Percentiles rank a stretch among this genome's conserved stretches.
Conservation (phyloP, 1,140 invertebrate genomes). For the Lasioglossum albipes region DNA sequence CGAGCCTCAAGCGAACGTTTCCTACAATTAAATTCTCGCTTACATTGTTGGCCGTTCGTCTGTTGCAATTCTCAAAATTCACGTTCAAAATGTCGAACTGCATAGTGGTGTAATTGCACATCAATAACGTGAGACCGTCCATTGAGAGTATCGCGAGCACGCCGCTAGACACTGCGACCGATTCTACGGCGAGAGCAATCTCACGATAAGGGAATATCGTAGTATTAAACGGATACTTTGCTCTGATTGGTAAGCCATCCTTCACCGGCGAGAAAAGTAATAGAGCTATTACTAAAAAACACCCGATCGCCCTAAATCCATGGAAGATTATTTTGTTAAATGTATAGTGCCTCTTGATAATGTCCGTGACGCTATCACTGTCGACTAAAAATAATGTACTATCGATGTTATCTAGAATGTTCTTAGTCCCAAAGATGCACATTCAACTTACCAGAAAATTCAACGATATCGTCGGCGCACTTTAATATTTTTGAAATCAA, state of each 20-base stretch:
- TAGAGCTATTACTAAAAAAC: constrained; percentile 47
- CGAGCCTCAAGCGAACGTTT: too few relatives aligned
- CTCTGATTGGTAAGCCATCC: constrained; percentile 61
- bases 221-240: constrained; percentile 63
- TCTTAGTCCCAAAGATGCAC: too few relatives aligned
- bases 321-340: constrained; percentile 44
- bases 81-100: constrained; percentile 48
- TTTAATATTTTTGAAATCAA: constrained; percentile 54
- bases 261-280: constrained; percentile 58
- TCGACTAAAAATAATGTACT: constrained; percentile 10
- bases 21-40: neutral
- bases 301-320: constrained; percentile 45
- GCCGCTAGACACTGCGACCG: constrained; percentile 37
- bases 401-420: too few relatives aligned
- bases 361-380: neutral
- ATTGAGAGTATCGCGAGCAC: constrained; percentile 57
- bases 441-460: constrained; percentile 63
- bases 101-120: constrained; percentile 44
- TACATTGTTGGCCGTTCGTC: neutral
- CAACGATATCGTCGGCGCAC: constrained; percentile 58
- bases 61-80: constrained; percentile 53
- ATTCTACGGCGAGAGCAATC: constrained; percentile 55
- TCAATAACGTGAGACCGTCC: constrained; percentile 37
- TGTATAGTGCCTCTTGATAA: constrained; percentile 41
- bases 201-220: constrained; percentile 43